phyloP scores from a whole-genome alignment of 2,888 invertebrate species.

The Apamea epomidion region DNA sequence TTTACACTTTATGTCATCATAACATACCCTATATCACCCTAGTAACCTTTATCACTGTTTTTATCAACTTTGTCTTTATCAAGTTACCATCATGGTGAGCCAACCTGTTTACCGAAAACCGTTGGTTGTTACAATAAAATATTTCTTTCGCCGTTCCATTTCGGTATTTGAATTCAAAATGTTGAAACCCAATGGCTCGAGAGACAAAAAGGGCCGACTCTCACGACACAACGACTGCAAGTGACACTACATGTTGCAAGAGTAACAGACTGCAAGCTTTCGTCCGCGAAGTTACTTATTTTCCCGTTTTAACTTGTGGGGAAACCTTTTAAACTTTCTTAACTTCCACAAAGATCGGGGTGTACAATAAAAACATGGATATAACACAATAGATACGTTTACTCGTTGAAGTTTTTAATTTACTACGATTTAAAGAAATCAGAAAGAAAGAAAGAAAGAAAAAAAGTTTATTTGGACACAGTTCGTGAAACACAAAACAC shows the following conservation, averaged over 20 bases:
- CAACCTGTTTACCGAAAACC: background rate
- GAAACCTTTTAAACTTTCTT: conserved; percentile 54
- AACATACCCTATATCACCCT: background rate
- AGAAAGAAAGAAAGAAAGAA: no score
- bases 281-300: conserved; percentile 49
- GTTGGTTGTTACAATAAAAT: background rate
- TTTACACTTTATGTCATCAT: background rate
- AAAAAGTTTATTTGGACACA: no score
- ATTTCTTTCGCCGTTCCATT: background rate
- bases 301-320: conserved; percentile 51
- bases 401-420: background rate
- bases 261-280: conserved; percentile 40
- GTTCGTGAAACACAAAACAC: no score
- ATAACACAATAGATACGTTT: conserved; percentile 10
- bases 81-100: background rate
- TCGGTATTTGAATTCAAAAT: conserved; percentile 21
- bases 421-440: background rate
- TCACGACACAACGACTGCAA: conserved; percentile 31
- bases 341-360: conserved; percentile 34
- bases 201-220: conserved; percentile 26
- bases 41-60: no score
- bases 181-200: conserved; percentile 4
- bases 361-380: conserved; percentile 15
- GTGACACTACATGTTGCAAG: conserved; percentile 43
- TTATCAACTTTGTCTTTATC: no score